Base-by-base conservation (phyloP, 2,888 invertebrate species). In the Cylindroiulus punctatus region DNA sequence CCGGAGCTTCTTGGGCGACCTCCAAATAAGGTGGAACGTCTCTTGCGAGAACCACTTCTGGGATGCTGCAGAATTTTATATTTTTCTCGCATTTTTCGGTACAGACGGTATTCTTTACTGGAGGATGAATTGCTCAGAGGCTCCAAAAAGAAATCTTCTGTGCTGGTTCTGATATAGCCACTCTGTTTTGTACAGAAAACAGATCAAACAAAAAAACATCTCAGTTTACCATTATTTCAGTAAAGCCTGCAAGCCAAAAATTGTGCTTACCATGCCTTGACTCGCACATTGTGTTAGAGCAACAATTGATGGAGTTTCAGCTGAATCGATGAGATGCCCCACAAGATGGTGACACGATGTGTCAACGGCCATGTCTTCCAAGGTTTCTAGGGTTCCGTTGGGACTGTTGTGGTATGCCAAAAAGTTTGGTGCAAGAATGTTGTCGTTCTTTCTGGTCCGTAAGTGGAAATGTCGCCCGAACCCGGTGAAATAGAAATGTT, bases 121-220 rank as follows among this genome's bases (percentile, higher is more conserved):
- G 32, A 52, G 32, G 65, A 57, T 52, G n/a, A 14, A 26, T 32
- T 42, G 17, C 32, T 76, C 19, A 32, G 12, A 22, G 85, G 76
- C 42, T 85, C 85, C 30, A 85, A 32, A 76, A 65, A 85, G 85
- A 40, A 85, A 17, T 85, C 57, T 36, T 85, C 76, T 17, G 47
- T n/a, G 17, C 17, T 65, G n/a, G 85, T 85, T 65, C 85, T 57
- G 85, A 85, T 85, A 76, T 65, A 85, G 42, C 85, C 85, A 19
- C 36, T 85, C 85, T 85, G 47, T 22, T 17, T 12, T n/a, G n/a
- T 10, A 36, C 12, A 83, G 17, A 83, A 83, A 36, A n/a, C 1
- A 7, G 30, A 7, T 40, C n/a, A 84, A 7, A 5, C 17, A 84
- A n/a, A n/a, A n/a, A n/a, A n/a, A n/a, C n/a, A n/a, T n/a, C n/a